Percentiles rank a stretch among this genome's conserved stretches.
Evolutionary conservation across 37 sponge, comb jelly and placozoan species (phyloP).

Genomic region (Ianthella basta): DNA sequence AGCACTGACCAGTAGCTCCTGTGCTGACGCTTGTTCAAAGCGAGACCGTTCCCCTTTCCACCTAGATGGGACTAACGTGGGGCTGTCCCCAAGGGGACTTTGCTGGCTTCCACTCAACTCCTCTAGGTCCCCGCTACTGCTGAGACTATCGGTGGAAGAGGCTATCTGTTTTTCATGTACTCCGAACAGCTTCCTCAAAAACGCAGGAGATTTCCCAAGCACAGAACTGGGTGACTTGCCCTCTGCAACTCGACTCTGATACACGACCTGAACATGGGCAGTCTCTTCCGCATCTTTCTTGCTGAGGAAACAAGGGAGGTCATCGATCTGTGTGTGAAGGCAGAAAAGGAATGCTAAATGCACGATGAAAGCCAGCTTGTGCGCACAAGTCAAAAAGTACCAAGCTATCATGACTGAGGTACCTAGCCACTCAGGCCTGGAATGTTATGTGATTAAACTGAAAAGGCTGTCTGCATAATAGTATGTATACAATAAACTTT

Average conservation of each 20-base stretch:
- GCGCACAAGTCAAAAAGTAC: no score
- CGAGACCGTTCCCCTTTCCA: no score
- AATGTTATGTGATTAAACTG: no score
- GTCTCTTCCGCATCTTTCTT: conserved; percentile 62
- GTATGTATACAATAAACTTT: no score
- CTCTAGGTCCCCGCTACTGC: not conserved
- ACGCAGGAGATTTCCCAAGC: not conserved
- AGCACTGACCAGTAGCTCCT: no score
- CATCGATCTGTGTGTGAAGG: conserved; percentile 39
- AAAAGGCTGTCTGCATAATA: no score
- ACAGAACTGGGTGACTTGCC: not conserved
- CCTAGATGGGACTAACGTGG: no score
- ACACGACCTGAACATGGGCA: conserved; percentile 52
- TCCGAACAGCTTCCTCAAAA: not conserved
- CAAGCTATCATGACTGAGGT: no score
- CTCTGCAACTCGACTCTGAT: not conserved
- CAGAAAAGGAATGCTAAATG: not conserved
- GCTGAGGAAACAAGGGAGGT: conserved; percentile 57
- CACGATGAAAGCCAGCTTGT: not conserved
- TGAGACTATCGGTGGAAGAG: not conserved
- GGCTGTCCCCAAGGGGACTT: no score
- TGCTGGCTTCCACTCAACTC: no score
- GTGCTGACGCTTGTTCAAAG: no score
- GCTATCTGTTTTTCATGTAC: not conserved
- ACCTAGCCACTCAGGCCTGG: no score